phyloP scores from a whole-genome alignment of 2,888 invertebrate species.

The Tryphoninae sp. region DNA sequence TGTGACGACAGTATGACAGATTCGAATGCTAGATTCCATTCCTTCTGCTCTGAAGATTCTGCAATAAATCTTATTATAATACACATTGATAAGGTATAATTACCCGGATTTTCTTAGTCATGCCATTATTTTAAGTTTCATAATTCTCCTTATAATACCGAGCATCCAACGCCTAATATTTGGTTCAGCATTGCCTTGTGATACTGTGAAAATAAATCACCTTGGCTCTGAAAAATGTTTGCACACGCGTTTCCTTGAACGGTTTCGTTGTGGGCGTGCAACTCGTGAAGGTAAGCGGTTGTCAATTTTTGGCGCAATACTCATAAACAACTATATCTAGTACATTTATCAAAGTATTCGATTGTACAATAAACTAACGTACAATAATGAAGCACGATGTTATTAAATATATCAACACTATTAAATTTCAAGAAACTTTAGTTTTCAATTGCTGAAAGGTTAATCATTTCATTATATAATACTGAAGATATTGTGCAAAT shows the following conservation, averaged over 20 bases:
- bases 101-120: background rate
- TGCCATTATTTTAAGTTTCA: no score
- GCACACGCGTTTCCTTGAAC: conserved; percentile 52
- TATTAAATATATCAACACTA: background rate
- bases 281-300: conserved; percentile 31
- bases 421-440: background rate
- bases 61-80: background rate
- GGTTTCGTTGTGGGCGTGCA: conserved; percentile 24
- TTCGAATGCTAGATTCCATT: conserved; percentile 46
- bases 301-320: conserved; percentile 4
- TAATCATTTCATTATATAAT: conserved; percentile 4
- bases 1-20: conserved; percentile 51
- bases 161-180: background rate
- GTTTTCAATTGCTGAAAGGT: conserved; percentile 3
- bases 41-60: conserved; percentile 1
- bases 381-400: background rate
- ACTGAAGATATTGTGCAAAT: background rate
- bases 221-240: conserved; percentile 58
- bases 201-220: conserved; percentile 57
- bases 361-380: conserved; percentile 1
- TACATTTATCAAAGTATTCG: background rate
- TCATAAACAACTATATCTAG: background rate
- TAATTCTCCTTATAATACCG: background rate
- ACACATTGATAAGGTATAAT: background rate
- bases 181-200: conserved; percentile 30